Evolutionary conservation across 2,113 vertebrate genomes (phyloP).

Genomic region (Elgaria multicarinata): DNA sequence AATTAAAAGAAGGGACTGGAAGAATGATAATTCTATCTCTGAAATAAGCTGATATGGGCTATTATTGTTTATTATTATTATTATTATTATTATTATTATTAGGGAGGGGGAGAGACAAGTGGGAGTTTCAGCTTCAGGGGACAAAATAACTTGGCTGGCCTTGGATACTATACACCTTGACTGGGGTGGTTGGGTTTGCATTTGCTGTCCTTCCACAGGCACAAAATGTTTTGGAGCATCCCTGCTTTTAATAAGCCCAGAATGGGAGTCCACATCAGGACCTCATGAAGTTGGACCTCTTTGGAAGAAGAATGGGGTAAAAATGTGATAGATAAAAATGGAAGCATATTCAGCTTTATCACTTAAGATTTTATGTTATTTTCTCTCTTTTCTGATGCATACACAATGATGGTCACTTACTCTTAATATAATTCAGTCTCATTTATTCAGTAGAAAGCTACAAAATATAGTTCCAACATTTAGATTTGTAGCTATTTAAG

Average conservation of each 20-base stretch:
- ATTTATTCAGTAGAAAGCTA: constrained; percentile 38
- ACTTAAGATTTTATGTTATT: constrained; percentile 51
- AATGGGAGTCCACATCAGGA: background rate
- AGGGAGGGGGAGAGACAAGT: too few relatives aligned
- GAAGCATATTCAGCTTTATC: constrained; percentile 45
- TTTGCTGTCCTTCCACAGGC: background rate
- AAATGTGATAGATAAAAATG: constrained; percentile 42
- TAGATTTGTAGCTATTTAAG: constrained; percentile 35
- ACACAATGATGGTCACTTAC: constrained; percentile 30
- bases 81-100: too few relatives aligned
- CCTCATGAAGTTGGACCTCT: background rate
- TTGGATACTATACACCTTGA: background rate
- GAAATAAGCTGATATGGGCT: background rate
- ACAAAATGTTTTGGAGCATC: background rate
- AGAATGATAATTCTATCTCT: background rate
- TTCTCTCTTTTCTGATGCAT: constrained; percentile 37
- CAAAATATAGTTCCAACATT: constrained; percentile 34
- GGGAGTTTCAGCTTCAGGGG: background rate
- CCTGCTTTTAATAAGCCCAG: background rate
- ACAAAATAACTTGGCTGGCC: background rate
- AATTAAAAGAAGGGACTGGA: background rate
- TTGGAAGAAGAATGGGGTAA: background rate
- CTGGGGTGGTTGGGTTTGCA: background rate
- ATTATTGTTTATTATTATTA: too few relatives aligned
- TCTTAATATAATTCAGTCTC: constrained; percentile 29